These are phyloP conservation scores for Melanotus villosus DNA, from an alignment of 2,888 invertebrate genomes.

Conservation along the genomic window DNA sequence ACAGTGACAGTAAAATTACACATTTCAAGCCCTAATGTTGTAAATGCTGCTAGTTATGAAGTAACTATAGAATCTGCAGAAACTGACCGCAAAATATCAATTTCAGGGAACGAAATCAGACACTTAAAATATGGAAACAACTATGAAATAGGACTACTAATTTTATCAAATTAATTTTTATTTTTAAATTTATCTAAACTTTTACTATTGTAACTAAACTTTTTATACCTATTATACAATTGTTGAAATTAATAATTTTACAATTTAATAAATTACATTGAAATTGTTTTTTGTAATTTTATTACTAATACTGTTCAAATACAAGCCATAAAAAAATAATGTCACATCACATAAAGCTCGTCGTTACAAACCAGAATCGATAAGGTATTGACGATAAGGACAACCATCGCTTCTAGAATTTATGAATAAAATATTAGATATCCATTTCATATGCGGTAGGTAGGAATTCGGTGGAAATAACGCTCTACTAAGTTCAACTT, in stretches of 20 bases:
- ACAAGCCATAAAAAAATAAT: too few species aligned
- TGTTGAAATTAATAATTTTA: too few species aligned
- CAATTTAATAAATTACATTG: too few species aligned
- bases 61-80: too few species aligned
- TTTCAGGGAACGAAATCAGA: neutral
- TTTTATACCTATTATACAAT: too few species aligned
- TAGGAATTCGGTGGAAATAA: too few species aligned
- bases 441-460: neutral
- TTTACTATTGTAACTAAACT: too few species aligned
- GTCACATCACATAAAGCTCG: neutral
- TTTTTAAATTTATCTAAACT: neutral
- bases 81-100: too few species aligned
- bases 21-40: neutral
- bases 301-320: too few species aligned
- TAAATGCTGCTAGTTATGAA: neutral
- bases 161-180: neutral
- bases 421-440: conserved; percentile 24
- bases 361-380: neutral
- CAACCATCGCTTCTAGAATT: neutral
- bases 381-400: conserved; percentile 3
- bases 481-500: too few species aligned
- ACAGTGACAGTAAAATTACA: neutral
- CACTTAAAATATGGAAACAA: conserved; percentile 4
- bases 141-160: conserved; percentile 3
- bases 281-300: too few species aligned